A percentile compares a stretch with the other conserved stretches of the same genome.
Evolutionary conservation across 2,113 vertebrate genomes (phyloP).

Genomic region (Elaphurus davidianus): DNA sequence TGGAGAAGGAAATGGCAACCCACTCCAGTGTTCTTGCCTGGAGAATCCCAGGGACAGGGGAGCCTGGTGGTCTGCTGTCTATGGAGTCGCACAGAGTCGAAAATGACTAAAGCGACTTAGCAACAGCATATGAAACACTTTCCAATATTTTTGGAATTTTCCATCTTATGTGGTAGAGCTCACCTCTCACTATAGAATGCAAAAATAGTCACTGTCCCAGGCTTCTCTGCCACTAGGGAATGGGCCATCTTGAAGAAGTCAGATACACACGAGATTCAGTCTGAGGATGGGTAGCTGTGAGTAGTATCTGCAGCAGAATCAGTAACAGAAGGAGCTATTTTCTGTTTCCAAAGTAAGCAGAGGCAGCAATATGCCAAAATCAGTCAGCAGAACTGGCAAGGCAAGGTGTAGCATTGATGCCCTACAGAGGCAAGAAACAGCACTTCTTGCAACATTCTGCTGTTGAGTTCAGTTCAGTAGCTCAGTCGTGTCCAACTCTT

Average conservation of each 20-base stretch:
- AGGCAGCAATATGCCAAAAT: not conserved
- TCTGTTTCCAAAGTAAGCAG: not conserved
- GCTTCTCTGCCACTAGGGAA: not conserved
- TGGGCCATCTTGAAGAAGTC: not conserved
- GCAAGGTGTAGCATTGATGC: not conserved
- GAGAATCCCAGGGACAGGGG: too few relatives aligned
- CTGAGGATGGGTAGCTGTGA: not conserved
- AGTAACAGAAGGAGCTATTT: not conserved
- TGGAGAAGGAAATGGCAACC: too few relatives aligned
- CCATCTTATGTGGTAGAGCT: not conserved
- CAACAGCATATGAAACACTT: not conserved
- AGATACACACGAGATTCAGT: not conserved
- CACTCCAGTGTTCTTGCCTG: too few relatives aligned
- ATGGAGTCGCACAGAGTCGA: accelerated
- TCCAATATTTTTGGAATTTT: not conserved
- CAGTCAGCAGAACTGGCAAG: not conserved
- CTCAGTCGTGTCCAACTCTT: not conserved
- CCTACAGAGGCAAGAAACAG: not conserved
- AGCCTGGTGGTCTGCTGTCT: too few relatives aligned
- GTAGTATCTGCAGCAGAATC: not conserved
- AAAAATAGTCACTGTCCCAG: not conserved
- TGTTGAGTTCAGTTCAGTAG: not conserved
- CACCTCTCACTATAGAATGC: not conserved
- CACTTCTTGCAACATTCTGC: not conserved
- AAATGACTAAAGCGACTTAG: not conserved